phyloP scores from a whole-genome alignment of 2,888 invertebrate genomes.

The Blastobasis adustella region DNA sequence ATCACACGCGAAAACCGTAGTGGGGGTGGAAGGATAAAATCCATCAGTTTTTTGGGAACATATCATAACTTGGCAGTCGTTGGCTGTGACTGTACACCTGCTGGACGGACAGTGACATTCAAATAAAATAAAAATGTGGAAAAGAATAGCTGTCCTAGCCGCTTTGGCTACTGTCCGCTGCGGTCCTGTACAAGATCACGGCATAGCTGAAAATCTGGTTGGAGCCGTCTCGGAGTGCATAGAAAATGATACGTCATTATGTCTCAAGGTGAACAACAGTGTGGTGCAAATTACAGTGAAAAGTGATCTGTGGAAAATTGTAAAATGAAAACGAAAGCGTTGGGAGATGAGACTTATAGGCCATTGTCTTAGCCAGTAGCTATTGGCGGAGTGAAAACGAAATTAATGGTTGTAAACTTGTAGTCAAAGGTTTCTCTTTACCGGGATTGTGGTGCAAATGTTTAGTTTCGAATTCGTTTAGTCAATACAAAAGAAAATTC shows the following conservation, averaged over 20 bases:
- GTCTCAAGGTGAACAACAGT: conserved; percentile 75
- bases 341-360: conserved; percentile 5
- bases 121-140: conserved; percentile 48
- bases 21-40: conserved; percentile 67
- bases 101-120: conserved; percentile 13
- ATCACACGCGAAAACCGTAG: conserved; percentile 49
- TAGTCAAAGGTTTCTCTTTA: too few species aligned
- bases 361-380: conserved; percentile 4
- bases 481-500: too few species aligned
- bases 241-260: conserved; percentile 73
- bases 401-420: background rate
- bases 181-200: conserved; percentile 53
- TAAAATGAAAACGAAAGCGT: conserved; percentile 11
- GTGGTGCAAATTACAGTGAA: conserved; percentile 30
- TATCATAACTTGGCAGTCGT: conserved; percentile 63
- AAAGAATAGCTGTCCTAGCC: conserved; percentile 47
- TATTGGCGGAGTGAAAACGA: conserved; percentile 7
- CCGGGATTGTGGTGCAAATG: too few species aligned
- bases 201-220: conserved; percentile 58
- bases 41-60: conserved; percentile 63
- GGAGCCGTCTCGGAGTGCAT: conserved; percentile 73
- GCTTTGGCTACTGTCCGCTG: conserved; percentile 52
- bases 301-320: conserved; percentile 34
- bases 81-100: conserved; percentile 37
- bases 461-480: too few species aligned